Percentiles rank a stretch among this genome's conserved stretches.
phyloP scores from a whole-genome alignment of 2,113 vertebrate species.

The Chaenocephalus aceratus region DNA sequence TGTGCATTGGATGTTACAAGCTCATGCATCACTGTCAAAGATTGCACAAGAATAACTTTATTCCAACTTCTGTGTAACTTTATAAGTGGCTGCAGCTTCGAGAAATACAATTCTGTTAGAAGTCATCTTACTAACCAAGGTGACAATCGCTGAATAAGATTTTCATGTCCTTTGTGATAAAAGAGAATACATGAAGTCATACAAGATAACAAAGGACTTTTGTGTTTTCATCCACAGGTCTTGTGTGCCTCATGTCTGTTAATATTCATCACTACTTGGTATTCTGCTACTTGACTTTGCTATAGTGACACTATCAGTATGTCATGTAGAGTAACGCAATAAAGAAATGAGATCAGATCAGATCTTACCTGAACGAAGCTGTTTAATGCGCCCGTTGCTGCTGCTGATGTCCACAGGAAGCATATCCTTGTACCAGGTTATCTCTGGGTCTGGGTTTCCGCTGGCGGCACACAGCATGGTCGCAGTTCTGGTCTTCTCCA shows the following conservation, averaged over 20 bases:
- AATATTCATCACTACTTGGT: constrained; percentile 9
- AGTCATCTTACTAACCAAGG: constrained; percentile 40
- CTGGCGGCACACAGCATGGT: constrained; percentile 98
- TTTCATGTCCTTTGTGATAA: constrained; percentile 52
- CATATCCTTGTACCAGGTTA: constrained; percentile 99
- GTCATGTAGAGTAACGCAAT: constrained; percentile 14
- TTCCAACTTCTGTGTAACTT: constrained; percentile 38
- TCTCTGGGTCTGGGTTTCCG: constrained; percentile 96
- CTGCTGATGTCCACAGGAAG: constrained; percentile 93
- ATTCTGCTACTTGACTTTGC: background rate
- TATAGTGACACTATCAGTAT: constrained; percentile 18
- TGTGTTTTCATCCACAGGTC: constrained; percentile 33
- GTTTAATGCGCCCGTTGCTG: constrained; percentile 96
- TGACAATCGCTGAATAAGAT: constrained; percentile 39
- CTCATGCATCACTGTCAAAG: constrained; percentile 46
- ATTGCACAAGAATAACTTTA: constrained; percentile 6
- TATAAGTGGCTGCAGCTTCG: constrained; percentile 24
- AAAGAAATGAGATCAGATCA: constrained; percentile 10
- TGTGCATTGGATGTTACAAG: constrained; percentile 49
- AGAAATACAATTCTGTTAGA: constrained; percentile 30
- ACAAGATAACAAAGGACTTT: constrained; percentile 55
- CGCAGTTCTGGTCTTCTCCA: constrained; percentile 94
- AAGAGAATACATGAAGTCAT: constrained; percentile 49
- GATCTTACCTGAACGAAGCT: constrained; percentile 95
- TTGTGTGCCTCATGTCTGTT: constrained; percentile 28